phyloP scores from a whole-genome alignment of 2,113 vertebrate genomes.

The Microcebus griseorufus region DNA sequence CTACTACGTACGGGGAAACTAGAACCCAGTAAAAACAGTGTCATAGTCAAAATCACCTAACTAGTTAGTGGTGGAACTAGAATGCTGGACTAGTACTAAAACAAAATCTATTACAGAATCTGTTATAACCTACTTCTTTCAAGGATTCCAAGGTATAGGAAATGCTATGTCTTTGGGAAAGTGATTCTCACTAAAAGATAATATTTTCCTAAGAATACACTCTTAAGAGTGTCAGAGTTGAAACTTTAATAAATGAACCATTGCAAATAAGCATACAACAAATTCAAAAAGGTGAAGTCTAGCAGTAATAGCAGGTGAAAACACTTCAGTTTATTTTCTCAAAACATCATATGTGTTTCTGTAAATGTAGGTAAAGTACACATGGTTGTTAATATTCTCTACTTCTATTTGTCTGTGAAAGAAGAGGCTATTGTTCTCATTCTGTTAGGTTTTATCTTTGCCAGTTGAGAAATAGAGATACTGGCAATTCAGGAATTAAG shows the following conservation, averaged over 20 bases:
- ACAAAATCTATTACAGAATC: not conserved
- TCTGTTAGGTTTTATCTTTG: not conserved
- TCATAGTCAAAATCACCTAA: too few relatives aligned
- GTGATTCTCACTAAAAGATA: not conserved
- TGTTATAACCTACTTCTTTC: not conserved
- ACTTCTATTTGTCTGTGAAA: not conserved
- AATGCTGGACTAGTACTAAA: accelerated
- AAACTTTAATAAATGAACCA: not conserved
- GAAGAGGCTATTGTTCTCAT: not conserved
- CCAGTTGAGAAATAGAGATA: not conserved
- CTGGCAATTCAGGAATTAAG: not conserved
- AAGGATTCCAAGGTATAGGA: not conserved
- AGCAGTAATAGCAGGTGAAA: not conserved
- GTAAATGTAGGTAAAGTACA: not conserved
- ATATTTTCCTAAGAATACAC: not conserved
- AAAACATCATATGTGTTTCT: not conserved
- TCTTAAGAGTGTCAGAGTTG: not conserved
- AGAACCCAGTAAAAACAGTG: too few relatives aligned
- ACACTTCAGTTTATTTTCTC: not conserved
- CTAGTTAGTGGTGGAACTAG: too few relatives aligned
- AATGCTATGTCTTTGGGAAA: not conserved
- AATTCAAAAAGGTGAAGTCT: not conserved
- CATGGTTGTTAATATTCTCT: not conserved
- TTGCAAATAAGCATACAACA: not conserved
- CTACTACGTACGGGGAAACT: too few relatives aligned